These are phyloP conservation scores for Hydrocynus forskahlii DNA, from an alignment of 2,797 vertebrate species.

Conservation along the genomic window DNA sequence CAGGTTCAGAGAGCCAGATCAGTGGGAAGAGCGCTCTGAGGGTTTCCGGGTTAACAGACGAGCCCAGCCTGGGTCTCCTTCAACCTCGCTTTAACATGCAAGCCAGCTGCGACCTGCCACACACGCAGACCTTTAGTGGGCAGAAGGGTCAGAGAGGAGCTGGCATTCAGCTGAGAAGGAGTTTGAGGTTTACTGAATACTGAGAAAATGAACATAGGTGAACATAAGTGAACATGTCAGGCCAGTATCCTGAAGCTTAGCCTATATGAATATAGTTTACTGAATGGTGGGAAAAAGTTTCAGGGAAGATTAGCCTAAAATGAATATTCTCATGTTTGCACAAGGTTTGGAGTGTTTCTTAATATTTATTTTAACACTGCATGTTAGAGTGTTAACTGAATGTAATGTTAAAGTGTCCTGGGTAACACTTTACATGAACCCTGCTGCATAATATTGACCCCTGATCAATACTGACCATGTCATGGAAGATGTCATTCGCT, in stretches of 20 bases:
- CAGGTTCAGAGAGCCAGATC: conserved; percentile 57
- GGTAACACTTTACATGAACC: too few species aligned
- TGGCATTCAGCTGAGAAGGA: background rate
- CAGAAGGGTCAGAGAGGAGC: background rate
- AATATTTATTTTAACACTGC: too few species aligned
- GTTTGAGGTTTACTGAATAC: background rate
- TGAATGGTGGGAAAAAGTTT: background rate
- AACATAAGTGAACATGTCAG: background rate
- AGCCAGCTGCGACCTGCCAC: conserved; percentile 13
- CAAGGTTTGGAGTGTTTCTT: too few species aligned
- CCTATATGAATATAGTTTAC: background rate
- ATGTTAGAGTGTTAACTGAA: too few species aligned
- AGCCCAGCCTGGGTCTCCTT: conserved; percentile 4
- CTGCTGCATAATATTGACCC: too few species aligned
- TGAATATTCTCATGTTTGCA: too few species aligned
- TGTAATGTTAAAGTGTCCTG: too few species aligned
- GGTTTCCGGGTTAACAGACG: conserved; percentile 22
- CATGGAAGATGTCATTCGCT: too few species aligned
- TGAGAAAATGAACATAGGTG: background rate
- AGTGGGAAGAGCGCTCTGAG: conserved; percentile 31
- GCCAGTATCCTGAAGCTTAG: background rate
- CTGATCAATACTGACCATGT: too few species aligned
- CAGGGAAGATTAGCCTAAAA: too few species aligned
- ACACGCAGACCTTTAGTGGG: conserved; percentile 13
- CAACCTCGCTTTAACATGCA: conserved; percentile 29